Base-by-base conservation (phyloP, 2,888 invertebrate genomes). In the Drosophila prostipennis region DNA sequence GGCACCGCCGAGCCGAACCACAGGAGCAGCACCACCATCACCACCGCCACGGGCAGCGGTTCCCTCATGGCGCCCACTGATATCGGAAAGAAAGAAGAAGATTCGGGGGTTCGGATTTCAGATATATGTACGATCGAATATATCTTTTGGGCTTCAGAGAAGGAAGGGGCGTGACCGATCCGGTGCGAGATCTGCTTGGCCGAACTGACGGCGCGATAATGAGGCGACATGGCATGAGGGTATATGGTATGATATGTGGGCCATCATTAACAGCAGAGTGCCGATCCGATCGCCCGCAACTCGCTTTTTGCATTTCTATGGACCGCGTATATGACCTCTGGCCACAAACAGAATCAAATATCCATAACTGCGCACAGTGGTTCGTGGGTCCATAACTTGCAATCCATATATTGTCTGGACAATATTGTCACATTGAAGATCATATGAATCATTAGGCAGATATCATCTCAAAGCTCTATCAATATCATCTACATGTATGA, bases 241-340 rank as follows among this genome's bases (percentile, higher is more conserved):
- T 13, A 19, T 19, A 13, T 13, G 45, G n/a, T 16, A 39, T 46
- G 73, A 46, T 45, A 73, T 73, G 73, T 65, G 74, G 71, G 74
- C 71, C 71, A 71, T 73, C 74, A 73, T 71, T 71, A 71, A 55
- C 70, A 45, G 48, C 46, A 19, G 19, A 40, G 46, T 58, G 72
- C 42, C 26, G 46, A 37, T 37, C 37, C 26, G 46, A 37, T n/a
- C 37, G 63, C 81, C 81, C 84, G 79, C 87, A 84, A 63, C 61
- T 65, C 55, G 36, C 46, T 45, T 76, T 80, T 76, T 64, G 87
- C 81, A 83, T 83, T 78, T 86, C 80, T 74, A 73, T 73, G 72
- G 76, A 43, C 55, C 56, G 49, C 72, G 16, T 61, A 63, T n/a
- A 34, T 80, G 79, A 80, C 80, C 80, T 80, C 85, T 78, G 80